Evolutionary conservation across 2,113 vertebrate genomes (phyloP).

Genomic region (Cyprinodon brontotheroides): DNA sequence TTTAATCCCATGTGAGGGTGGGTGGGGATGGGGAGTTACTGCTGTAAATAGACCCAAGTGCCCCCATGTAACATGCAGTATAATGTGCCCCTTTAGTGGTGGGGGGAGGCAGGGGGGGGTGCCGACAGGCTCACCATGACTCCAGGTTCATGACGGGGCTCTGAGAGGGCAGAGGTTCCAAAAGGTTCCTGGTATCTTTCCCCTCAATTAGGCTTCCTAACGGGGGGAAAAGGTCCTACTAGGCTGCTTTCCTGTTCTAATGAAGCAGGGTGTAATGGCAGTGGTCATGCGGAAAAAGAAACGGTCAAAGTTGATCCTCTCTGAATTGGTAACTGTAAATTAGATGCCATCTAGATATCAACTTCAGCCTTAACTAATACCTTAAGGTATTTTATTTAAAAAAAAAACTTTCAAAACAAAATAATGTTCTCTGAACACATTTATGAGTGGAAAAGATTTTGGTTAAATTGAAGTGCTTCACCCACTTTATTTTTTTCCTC

Average conservation of each 20-base stretch:
- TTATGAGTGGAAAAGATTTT: background rate
- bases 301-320: background rate
- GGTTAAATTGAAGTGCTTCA: background rate
- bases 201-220: slow-evolving; percentile 57
- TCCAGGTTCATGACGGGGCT: slow-evolving; percentile 43
- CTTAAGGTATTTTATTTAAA: background rate
- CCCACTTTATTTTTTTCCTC: background rate
- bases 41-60: slow-evolving; percentile 72
- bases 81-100: slow-evolving; percentile 66
- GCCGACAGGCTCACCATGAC: slow-evolving; percentile 16
- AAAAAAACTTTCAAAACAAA: background rate
- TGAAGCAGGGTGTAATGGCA: slow-evolving; percentile 34
- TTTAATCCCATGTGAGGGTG: slow-evolving; percentile 52
- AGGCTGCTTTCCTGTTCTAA: slow-evolving; percentile 43
- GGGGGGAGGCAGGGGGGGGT: background rate
- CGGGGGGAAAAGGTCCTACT: slow-evolving; percentile 15
- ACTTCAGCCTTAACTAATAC: background rate
- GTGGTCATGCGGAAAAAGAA: slow-evolving; percentile 24
- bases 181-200: slow-evolving; percentile 28
- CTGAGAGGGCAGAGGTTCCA: slow-evolving; percentile 40
- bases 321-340: background rate
- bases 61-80: slow-evolving; percentile 60
- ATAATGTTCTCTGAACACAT: background rate
- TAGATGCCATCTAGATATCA: background rate
- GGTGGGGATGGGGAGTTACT: slow-evolving; percentile 21